Evolutionary conservation across 2,797 vertebrate genomes (phyloP).

Genomic region (Neosilurus mollespiculum): DNA sequence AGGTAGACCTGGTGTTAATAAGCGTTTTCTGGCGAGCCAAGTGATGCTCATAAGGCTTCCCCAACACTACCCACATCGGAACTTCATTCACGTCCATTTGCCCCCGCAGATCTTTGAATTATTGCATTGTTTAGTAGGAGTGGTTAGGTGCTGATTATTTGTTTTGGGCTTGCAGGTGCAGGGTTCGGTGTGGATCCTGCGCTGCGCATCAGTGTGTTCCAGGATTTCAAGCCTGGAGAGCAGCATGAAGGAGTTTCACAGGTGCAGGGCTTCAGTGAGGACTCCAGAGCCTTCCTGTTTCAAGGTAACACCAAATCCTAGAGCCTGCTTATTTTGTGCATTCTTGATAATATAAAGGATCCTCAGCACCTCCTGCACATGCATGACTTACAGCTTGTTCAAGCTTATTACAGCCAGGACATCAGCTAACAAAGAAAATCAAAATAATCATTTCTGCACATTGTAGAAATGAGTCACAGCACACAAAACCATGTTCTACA

Average conservation of each 20-base stretch:
- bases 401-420: neutral
- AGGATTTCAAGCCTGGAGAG: conserved; percentile 84
- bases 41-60: neutral
- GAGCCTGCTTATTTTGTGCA: neutral
- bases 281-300: conserved; percentile 94
- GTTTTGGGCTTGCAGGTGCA: conserved; percentile 70
- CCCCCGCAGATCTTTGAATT: neutral
- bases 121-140: too few relatives aligned
- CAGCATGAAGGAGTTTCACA: conserved; percentile 87
- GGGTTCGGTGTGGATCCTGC: conserved; percentile 94
- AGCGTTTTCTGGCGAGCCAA: neutral
- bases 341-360: neutral
- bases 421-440: neutral
- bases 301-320: conserved; percentile 78
- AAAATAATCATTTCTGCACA: neutral
- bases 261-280: conserved; percentile 93
- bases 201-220: conserved; percentile 87
- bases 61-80: neutral
- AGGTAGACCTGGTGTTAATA: conserved; percentile 48
- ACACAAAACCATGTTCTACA: neutral
- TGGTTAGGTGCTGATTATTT: neutral
- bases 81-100: neutral
- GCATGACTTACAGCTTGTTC: neutral
- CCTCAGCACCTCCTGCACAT: neutral
- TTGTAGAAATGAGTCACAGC: neutral